phyloP scores from a whole-genome alignment of 2,113 vertebrate species.

The Platanista minor region DNA sequence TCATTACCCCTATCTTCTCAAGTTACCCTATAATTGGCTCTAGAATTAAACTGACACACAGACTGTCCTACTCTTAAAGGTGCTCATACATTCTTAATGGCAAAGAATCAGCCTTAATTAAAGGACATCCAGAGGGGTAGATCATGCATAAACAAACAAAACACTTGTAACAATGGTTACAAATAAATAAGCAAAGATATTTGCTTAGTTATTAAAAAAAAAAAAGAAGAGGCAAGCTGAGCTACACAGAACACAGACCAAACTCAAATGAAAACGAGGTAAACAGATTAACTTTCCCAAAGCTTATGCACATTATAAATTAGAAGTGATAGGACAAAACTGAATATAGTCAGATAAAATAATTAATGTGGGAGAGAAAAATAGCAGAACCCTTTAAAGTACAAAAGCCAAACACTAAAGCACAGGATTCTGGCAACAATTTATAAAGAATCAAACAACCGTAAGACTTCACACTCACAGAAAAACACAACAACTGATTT shows the following conservation, averaged over 20 bases:
- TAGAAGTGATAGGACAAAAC: slow-evolving; percentile 11
- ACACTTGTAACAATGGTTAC: background rate
- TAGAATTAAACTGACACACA: slow-evolving; percentile 47
- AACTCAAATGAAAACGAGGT: background rate
- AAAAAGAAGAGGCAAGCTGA: background rate
- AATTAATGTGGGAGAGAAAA: slow-evolving; percentile 7
- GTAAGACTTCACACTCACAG: background rate
- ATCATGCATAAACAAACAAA: background rate
- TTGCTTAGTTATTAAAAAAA: background rate
- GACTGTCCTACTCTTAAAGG: slow-evolving; percentile 37
- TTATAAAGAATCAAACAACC: slow-evolving; percentile 1
- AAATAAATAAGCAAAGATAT: background rate
- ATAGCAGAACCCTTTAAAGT: background rate
- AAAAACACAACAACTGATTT: slow-evolving; percentile 3
- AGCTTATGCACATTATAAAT: background rate
- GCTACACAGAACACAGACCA: background rate
- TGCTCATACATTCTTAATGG: slow-evolving; percentile 3
- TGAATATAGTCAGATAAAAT: background rate
- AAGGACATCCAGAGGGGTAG: background rate
- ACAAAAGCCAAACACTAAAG: slow-evolving; percentile 20
- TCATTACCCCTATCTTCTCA: slow-evolving; percentile 33
- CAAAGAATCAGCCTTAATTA: slow-evolving; percentile 31
- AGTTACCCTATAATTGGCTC: slow-evolving; percentile 62
- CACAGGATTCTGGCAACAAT: background rate
- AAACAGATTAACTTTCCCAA: background rate